Conservation (phyloP, 2,797 vertebrate species). For the Synaphobranchus kaupii region DNA sequence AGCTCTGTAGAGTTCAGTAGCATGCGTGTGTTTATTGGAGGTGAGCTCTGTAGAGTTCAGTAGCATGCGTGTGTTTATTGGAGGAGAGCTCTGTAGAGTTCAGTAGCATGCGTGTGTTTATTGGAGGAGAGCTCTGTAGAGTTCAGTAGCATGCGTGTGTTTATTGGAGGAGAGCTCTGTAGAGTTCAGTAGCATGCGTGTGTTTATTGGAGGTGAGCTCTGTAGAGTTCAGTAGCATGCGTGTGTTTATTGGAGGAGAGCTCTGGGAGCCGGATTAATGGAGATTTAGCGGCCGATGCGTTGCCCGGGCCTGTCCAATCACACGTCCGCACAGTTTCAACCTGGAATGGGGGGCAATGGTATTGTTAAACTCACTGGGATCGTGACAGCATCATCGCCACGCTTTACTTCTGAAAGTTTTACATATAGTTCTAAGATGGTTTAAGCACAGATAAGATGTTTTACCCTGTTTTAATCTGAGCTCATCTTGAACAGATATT, state of each 20-base stretch:
- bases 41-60: neutral
- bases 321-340: neutral
- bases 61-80: slow-evolving; percentile 4
- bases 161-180: neutral
- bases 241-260: slow-evolving; percentile 4
- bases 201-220: no score
- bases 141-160: no score
- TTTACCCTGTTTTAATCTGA: no score
- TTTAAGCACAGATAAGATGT: no score
- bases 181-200: neutral
- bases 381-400: no score
- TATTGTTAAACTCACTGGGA: no score
- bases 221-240: no score
- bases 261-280: neutral
- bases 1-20: neutral
- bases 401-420: neutral
- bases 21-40: slow-evolving; percentile 3
- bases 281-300: neutral
- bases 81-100: neutral
- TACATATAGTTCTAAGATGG: neutral
- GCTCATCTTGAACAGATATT: no score
- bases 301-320: neutral
- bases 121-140: no score
- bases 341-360: neutral
- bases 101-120: slow-evolving; percentile 1